phyloP scores from a whole-genome alignment of 2,888 invertebrate genomes.

The Clepsis dumicolana region DNA sequence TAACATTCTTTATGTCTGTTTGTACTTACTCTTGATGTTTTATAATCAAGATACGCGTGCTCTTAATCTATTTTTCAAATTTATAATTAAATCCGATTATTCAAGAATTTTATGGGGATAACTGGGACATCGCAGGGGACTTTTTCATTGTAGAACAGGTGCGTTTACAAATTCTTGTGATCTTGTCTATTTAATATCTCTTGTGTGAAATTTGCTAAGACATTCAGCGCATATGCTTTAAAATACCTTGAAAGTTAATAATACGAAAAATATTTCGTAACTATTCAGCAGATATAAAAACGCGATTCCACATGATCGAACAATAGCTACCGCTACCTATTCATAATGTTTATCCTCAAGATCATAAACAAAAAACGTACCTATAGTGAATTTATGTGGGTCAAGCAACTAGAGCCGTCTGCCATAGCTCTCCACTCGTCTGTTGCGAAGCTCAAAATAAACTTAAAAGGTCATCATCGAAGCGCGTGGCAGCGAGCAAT shows the following conservation, averaged over 20 bases:
- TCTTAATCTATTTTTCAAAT: conserved; percentile 23
- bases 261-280: neutral
- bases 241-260: conserved; percentile 3
- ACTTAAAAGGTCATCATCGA: conserved; percentile 76
- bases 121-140: conserved; percentile 7
- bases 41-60: conserved; percentile 21
- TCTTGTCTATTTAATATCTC: conserved; percentile 11
- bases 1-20: conserved; percentile 34
- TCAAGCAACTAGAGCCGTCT: conserved; percentile 68
- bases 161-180: conserved; percentile 24
- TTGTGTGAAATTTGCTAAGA: neutral
- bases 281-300: neutral
- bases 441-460: conserved; percentile 74
- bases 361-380: conserved; percentile 47
- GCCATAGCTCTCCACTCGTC: conserved; percentile 59
- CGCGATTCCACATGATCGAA: neutral
- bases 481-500: conserved; percentile 69
- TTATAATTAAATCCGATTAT: conserved; percentile 24
- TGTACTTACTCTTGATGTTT: conserved; percentile 38
- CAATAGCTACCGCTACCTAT: neutral
- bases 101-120: conserved; percentile 11
- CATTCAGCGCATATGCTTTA: neutral
- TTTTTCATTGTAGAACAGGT: conserved; percentile 19
- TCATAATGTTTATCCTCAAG: conserved; percentile 46
- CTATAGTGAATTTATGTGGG: conserved; percentile 60